phyloP scores from a whole-genome alignment of 2,888 invertebrate species.

The Apoda limacodes region DNA sequence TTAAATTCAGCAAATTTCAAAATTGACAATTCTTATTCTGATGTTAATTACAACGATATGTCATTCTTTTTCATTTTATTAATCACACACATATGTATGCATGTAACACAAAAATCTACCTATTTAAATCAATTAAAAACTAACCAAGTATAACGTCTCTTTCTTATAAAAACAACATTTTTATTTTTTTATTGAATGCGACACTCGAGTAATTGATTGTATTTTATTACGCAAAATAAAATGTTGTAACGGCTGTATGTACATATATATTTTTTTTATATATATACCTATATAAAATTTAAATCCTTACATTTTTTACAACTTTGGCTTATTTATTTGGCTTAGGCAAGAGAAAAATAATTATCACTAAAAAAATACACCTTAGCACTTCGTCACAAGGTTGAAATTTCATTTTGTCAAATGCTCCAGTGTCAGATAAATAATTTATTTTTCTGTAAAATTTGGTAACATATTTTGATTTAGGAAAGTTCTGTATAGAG shows the following conservation, averaged over 20 bases:
- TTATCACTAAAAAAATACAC: conserved; percentile 14
- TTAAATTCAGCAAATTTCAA: conserved; percentile 24
- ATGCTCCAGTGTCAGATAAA: conserved; percentile 35
- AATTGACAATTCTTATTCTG: conserved; percentile 33
- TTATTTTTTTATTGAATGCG: conserved; percentile 17
- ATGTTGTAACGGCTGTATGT: too few relatives aligned
- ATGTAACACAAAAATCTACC: too few relatives aligned
- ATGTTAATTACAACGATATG: conserved; percentile 41
- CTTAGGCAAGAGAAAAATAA: conserved; percentile 39
- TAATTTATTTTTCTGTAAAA: conserved; percentile 19
- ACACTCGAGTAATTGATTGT: too few relatives aligned
- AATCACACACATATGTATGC: too few relatives aligned
- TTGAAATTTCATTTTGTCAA: conserved; percentile 23
- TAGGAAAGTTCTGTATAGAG: conserved; percentile 37
- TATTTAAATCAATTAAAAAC: too few relatives aligned
- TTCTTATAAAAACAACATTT: conserved; percentile 22
- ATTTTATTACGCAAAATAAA: too few relatives aligned
- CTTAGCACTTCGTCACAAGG: conserved; percentile 4
- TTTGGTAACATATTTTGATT: conserved; percentile 28
- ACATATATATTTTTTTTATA: too few relatives aligned
- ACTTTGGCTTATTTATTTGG: conserved; percentile 62
- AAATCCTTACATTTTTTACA: conserved; percentile 28
- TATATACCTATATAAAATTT: too few relatives aligned
- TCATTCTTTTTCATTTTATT: too few relatives aligned
- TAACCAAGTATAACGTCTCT: too few relatives aligned